Percentiles rank a stretch among this genome's conserved stretches.
phyloP scores from a whole-genome alignment of 2,113 vertebrate genomes.

The Nematolebias whitei region DNA sequence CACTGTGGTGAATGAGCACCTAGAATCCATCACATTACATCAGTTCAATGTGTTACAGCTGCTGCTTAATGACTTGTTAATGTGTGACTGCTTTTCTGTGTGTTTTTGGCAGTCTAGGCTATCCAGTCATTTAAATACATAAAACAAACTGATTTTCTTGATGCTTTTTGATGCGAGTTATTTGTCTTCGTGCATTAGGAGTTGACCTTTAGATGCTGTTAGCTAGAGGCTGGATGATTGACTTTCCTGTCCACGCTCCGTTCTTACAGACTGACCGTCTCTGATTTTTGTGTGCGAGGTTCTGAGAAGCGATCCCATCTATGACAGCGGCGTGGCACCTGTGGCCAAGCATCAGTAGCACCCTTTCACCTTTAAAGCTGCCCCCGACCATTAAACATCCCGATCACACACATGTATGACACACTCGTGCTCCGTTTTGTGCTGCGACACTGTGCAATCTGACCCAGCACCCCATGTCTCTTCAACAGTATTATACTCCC shows the following conservation, averaged over 20 bases:
- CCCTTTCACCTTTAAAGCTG: conserved; percentile 29
- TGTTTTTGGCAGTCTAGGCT: conserved; percentile 5
- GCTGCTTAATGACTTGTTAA: conserved; percentile 31
- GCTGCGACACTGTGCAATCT: conserved; percentile 55
- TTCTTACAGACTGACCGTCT: conserved; percentile 36
- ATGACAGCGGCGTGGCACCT: conserved; percentile 57
- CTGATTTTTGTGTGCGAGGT: conserved; percentile 11
- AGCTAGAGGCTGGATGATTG: conserved; percentile 6
- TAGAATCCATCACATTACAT: conserved; percentile 24
- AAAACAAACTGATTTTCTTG: not conserved
- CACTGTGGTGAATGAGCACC: conserved; percentile 27
- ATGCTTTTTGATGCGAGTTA: conserved; percentile 18
- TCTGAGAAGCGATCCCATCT: conserved; percentile 49
- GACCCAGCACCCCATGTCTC: conserved; percentile 39
- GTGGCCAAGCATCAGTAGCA: conserved; percentile 39
- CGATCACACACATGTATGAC: conserved; percentile 22
- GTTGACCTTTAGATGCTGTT: conserved; percentile 34
- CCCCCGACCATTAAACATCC: not conserved
- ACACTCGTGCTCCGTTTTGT: conserved; percentile 23
- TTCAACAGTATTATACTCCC: conserved; percentile 62
- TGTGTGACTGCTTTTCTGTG: conserved; percentile 13
- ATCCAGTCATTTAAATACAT: not conserved
- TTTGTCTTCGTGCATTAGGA: not conserved
- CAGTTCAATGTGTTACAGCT: conserved; percentile 27
- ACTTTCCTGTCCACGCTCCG: conserved; percentile 41